These are phyloP conservation scores for Drosophila hamatofila DNA, from an alignment of 2,888 invertebrate species.

Conservation along the genomic window DNA sequence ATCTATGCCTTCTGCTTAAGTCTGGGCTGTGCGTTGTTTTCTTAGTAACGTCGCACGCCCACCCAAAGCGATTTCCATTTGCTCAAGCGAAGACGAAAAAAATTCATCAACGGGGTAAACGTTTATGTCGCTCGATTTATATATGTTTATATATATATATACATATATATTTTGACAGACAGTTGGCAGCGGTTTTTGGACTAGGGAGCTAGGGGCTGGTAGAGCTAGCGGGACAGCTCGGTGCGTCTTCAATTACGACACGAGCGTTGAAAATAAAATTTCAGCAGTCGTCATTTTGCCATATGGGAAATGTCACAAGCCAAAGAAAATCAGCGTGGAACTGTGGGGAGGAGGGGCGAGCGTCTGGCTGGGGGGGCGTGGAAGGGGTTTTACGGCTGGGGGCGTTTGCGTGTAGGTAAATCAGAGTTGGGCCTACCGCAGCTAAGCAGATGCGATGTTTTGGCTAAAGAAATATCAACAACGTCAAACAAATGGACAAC, in stretches of 20 bases:
- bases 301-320: constrained; percentile 73
- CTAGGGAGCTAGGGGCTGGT: neutral
- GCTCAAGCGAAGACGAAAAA: constrained; percentile 13
- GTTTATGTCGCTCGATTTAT: constrained; percentile 52
- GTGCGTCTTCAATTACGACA: constrained; percentile 76
- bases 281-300: constrained; percentile 63
- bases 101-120: constrained; percentile 72
- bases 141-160: constrained; percentile 23
- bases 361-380: too few relatives aligned
- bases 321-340: constrained; percentile 24
- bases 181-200: constrained; percentile 47
- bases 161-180: constrained; percentile 76
- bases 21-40: constrained; percentile 62
- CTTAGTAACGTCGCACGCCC: constrained; percentile 76
- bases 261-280: constrained; percentile 80
- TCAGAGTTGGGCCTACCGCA: constrained; percentile 71
- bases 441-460: constrained; percentile 25
- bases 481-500: constrained; percentile 75
- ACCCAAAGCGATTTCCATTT: constrained; percentile 82
- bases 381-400: neutral
- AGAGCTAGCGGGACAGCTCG: constrained; percentile 22
- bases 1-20: constrained; percentile 18
- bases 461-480: constrained; percentile 48
- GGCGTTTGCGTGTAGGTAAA: constrained; percentile 21
- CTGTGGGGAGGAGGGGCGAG: neutral